Conservation (phyloP, 2,797 vertebrate species). For the Crenichthys baileyi region DNA sequence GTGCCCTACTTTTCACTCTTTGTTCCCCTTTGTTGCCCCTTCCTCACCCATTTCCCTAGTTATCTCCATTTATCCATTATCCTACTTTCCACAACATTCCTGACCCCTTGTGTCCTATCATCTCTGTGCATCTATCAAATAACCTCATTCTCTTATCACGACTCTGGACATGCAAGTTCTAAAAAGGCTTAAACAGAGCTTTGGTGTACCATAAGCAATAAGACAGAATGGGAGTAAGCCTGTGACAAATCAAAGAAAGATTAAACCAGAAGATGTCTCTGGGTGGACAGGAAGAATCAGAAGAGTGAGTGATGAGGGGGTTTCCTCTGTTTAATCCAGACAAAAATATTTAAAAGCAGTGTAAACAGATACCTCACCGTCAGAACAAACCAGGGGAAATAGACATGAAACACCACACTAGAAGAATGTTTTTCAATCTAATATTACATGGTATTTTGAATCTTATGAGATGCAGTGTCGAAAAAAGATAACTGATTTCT, state of each 20-base stretch:
- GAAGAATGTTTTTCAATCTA: neutral
- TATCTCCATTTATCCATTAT: conserved; percentile 49
- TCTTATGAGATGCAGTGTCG: neutral
- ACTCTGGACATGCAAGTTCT: conserved; percentile 24
- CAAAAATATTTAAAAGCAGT: neutral
- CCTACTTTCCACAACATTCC: conserved; percentile 58
- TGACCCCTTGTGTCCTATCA: conserved; percentile 44
- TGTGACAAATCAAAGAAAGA: neutral
- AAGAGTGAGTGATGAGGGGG: neutral
- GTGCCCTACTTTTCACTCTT: neutral
- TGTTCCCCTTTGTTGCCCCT: conserved; percentile 13
- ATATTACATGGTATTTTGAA: neutral
- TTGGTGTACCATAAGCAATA: neutral
- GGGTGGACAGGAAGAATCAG: neutral
- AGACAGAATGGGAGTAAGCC: neutral
- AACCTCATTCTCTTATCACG: conserved; percentile 39
- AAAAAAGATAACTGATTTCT: neutral
- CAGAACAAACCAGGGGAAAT: neutral
- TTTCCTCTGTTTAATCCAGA: neutral
- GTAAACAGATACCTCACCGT: neutral
- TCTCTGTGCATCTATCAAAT: conserved; percentile 19
- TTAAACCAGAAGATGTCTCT: neutral
- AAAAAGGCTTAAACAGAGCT: neutral
- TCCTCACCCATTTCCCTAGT: conserved; percentile 14
- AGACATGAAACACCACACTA: neutral